Evolutionary conservation across 1,140 invertebrate species (phyloP).

Genomic region (Rhopalosiphum padi): DNA sequence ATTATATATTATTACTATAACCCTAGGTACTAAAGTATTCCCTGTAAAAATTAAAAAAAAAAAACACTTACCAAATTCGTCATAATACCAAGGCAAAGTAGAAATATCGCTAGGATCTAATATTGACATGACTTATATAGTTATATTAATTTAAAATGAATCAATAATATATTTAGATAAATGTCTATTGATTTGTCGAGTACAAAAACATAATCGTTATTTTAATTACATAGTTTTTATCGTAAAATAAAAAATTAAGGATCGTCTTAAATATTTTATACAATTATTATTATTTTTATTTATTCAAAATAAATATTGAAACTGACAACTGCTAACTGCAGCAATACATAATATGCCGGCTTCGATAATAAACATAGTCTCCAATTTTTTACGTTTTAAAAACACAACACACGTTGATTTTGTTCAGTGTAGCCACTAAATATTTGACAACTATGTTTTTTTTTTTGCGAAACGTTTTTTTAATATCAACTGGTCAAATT

Average conservation of each 20-base stretch:
- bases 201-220: neutral
- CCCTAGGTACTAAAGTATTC: neutral
- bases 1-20: no score
- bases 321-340: neutral
- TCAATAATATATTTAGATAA: neutral
- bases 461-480: neutral
- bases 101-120: neutral
- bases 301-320: neutral
- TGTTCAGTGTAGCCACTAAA: conserved; percentile 34
- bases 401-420: neutral
- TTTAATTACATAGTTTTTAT: neutral
- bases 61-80: conserved; percentile 6
- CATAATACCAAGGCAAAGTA: conserved; percentile 15
- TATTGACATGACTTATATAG: neutral
- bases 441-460: neutral
- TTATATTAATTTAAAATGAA: neutral
- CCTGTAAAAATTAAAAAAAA: neutral
- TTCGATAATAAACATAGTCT: neutral
- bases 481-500: neutral
- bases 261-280: neutral
- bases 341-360: neutral
- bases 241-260: neutral
- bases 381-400: conserved; percentile 1
- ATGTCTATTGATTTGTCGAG: neutral
- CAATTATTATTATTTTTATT: neutral